These are phyloP conservation scores for Pyxicephalus adspersus DNA, from an alignment of 2,113 vertebrate genomes.

Conservation along the genomic window DNA sequence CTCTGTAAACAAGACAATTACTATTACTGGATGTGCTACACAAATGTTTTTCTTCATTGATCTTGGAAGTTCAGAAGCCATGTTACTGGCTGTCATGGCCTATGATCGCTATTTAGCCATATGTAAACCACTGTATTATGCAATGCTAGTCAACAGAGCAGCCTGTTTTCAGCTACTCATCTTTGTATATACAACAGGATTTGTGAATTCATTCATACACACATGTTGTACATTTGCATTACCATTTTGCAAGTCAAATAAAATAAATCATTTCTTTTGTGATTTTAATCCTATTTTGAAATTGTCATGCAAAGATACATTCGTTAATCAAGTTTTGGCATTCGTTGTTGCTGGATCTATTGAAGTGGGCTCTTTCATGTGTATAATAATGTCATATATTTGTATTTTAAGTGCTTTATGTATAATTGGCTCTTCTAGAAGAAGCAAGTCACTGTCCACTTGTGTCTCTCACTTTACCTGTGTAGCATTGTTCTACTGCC, in stretches of 20 bases:
- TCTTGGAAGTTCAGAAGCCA: background rate
- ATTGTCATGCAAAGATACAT: conserved; percentile 34
- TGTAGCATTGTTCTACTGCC: conserved; percentile 33
- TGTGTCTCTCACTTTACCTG: conserved; percentile 34
- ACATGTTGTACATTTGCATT: conserved; percentile 19
- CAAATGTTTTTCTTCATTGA: conserved; percentile 40
- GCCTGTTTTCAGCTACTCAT: background rate
- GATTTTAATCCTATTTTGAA: conserved; percentile 19
- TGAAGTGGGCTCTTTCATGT: background rate
- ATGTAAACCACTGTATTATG: conserved; percentile 41
- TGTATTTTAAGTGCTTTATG: conserved; percentile 8
- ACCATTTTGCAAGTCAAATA: background rate
- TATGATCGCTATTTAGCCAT: conserved; percentile 46
- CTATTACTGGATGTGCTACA: background rate
- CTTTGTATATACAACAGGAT: background rate
- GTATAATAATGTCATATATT: conserved; percentile 15
- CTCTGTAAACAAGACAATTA: conserved; percentile 1
- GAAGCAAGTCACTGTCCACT: conserved; percentile 11
- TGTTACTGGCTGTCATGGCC: conserved; percentile 42
- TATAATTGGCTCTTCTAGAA: background rate
- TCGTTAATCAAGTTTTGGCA: background rate
- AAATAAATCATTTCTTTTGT: conserved; percentile 31
- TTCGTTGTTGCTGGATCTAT: conserved; percentile 24
- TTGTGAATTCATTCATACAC: conserved; percentile 25
- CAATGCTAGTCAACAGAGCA: background rate